Evolutionary conservation across 2,888 invertebrate genomes (phyloP), one percentile per base, ranked within the genome.

Genomic region (Megaustenia siamemsis): DNA sequence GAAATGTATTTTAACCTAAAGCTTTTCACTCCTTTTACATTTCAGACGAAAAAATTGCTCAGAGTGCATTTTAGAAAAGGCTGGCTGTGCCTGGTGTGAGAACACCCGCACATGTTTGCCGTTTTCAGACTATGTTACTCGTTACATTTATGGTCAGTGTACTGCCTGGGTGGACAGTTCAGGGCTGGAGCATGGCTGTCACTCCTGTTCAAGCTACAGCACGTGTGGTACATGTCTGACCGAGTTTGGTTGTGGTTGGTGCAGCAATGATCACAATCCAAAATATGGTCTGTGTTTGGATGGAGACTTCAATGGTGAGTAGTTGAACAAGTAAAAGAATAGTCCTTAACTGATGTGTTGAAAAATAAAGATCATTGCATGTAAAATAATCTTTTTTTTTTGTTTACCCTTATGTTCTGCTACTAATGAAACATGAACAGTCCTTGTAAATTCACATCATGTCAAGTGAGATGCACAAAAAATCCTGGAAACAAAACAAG

Each of bases 11-110:
- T 68, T 12, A 68, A 24, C 1, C 18, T 4, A 38, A 2, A 15
- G 5, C 35, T 68, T 18, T 38, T 8, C 3, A 35, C 6, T 28
- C 6, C 6, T 35, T 38, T 68, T 2, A 10, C 21, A 18, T 86
- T 88, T 12, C 87, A 93, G 93, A 53, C 91, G 93, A 8, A 88
- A 80, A 24, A 90, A 90, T 80, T 94, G 94, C 86, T 84, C 89
- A 0, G 89, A 89, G 82, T 98, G 98, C 92, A 95, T 98, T 79
- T 24, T 38, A 32, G 97, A 97, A 91, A 96, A 96, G 76, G 97
- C 97, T 40, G 96, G 97, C 86, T 98, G 98, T 94, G 98, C 98
- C 0, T 98, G 98, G 98, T 98, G 98, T 93, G 97, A 98, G 93
- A 97, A 97, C 40, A 97, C 97, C 0, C 96, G 93, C 88, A 97